These are phyloP conservation scores for Oscheius sp. DNA, from an alignment of 2,888 invertebrate genomes.

Conservation along the genomic window DNA sequence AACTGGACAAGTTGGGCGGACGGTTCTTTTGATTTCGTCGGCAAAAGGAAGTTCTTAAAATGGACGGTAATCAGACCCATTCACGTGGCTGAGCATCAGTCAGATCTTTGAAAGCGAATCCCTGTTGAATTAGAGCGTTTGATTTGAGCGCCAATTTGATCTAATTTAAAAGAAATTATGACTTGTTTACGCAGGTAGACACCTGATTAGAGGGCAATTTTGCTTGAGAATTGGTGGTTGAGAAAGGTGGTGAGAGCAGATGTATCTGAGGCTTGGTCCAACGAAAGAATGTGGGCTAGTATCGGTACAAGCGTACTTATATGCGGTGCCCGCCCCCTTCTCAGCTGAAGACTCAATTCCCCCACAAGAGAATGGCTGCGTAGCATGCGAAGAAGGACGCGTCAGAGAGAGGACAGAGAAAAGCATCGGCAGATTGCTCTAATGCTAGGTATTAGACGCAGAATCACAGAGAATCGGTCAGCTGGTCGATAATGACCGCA, in stretches of 20 bases:
- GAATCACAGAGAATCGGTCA: neutral
- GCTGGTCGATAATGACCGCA: neutral
- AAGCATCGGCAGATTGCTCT: neutral
- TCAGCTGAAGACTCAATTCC: slow-evolving; percentile 19
- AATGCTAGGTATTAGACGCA: neutral
- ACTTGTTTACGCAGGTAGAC: too few species aligned
- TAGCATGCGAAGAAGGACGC: slow-evolving; percentile 1
- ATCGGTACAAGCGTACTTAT: neutral
- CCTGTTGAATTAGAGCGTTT: too few species aligned
- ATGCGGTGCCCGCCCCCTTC: neutral
- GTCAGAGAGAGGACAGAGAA: slow-evolving; percentile 1
- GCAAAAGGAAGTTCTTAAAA: neutral
- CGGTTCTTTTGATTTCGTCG: neutral
- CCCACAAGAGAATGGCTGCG: slow-evolving; percentile 20
- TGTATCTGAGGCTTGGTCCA: neutral
- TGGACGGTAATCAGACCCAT: neutral
- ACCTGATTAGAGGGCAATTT: neutral
- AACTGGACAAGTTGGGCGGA: slow-evolving; percentile 4
- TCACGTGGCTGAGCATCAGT: neutral
- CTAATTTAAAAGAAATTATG: neutral
- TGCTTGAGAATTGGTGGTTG: neutral
- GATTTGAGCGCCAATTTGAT: too few species aligned
- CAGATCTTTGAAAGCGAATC: too few species aligned
- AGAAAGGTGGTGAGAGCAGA: neutral
- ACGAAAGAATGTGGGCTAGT: neutral